These are phyloP conservation scores for Apotomis capreana DNA, from an alignment of 2,888 invertebrate genomes.

Conservation along the genomic window DNA sequence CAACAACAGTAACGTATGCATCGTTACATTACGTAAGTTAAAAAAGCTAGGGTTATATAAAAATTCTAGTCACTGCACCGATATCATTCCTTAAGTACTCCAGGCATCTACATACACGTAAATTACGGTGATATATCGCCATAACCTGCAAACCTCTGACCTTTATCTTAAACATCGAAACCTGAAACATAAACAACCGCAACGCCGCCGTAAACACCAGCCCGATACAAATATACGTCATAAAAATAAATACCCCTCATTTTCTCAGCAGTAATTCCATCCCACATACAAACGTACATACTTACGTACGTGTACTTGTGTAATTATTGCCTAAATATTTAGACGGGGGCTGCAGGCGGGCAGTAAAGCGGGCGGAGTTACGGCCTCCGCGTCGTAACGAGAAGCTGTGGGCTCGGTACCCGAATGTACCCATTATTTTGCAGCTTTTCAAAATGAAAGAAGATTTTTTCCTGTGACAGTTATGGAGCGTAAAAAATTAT, in stretches of 20 bases:
- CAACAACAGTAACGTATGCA: too few relatives aligned
- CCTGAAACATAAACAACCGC: conserved; percentile 16
- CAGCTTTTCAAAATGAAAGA: conserved; percentile 24
- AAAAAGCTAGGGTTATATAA: too few relatives aligned
- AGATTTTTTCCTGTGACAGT: conserved; percentile 8
- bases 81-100: too few relatives aligned
- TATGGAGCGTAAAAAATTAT: neutral
- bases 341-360: conserved; percentile 52
- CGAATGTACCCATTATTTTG: conserved; percentile 20
- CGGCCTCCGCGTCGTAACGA: conserved; percentile 57
- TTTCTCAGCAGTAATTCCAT: conserved; percentile 19
- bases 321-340: conserved; percentile 73
- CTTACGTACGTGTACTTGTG: conserved; percentile 55
- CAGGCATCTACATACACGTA: too few relatives aligned
- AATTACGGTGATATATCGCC: too few relatives aligned
- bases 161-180: neutral
- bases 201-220: conserved; percentile 6
- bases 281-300: conserved; percentile 44
- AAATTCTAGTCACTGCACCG: too few relatives aligned
- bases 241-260: conserved; percentile 38
- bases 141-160: neutral
- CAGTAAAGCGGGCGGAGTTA: conserved; percentile 67
- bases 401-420: conserved; percentile 1
- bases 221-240: conserved; percentile 21
- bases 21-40: too few relatives aligned